These are phyloP conservation scores for Dromiciops gliroides DNA, from an alignment of 2,113 vertebrate genomes.

Conservation along the genomic window DNA sequence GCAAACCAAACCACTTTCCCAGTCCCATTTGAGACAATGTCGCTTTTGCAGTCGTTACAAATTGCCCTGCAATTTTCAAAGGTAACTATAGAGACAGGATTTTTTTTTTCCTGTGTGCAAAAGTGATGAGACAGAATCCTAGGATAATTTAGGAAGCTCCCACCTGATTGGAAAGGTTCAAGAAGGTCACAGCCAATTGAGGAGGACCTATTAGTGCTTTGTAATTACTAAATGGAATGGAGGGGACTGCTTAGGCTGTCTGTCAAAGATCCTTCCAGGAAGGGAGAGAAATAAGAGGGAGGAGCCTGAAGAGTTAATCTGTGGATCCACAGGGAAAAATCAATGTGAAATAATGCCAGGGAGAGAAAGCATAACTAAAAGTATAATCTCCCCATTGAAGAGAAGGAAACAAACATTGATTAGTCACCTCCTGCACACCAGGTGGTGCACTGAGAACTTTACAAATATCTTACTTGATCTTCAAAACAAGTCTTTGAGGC, in stretches of 20 bases:
- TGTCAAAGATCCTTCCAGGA: constrained; percentile 8
- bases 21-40: constrained; percentile 27
- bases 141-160: constrained; percentile 59
- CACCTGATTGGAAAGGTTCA: constrained; percentile 57
- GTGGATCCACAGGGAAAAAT: not conserved
- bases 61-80: constrained; percentile 71
- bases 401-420: constrained; percentile 31
- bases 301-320: not conserved
- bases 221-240: constrained; percentile 52
- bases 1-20: constrained; percentile 16
- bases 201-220: constrained; percentile 47
- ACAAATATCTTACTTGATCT: not conserved
- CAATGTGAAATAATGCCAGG: not conserved
- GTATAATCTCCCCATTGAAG: not conserved
- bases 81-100: constrained; percentile 52
- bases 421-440: not conserved
- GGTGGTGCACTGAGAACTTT: not conserved
- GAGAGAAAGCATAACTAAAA: not conserved
- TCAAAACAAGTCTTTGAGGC: not conserved
- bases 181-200: constrained; percentile 53
- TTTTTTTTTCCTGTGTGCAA: constrained; percentile 45
- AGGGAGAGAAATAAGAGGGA: not conserved
- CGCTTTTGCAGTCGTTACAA: constrained; percentile 37
- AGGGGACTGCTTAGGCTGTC: constrained; percentile 8
- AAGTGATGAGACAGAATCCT: constrained; percentile 53